Conservation (phyloP, 2,888 invertebrate genomes). For the Synergus japonicus region DNA sequence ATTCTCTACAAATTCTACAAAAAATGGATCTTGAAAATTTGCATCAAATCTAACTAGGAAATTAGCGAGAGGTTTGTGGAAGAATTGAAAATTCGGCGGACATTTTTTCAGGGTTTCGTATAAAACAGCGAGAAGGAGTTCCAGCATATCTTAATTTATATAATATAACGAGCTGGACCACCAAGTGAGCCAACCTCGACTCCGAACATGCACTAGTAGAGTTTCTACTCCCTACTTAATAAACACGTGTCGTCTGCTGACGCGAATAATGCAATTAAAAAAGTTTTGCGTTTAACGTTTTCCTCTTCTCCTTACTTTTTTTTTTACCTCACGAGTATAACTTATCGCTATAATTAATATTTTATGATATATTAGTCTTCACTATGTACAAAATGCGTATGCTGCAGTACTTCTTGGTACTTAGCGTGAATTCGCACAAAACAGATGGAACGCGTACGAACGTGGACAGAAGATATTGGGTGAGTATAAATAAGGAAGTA, state of each 20-base stretch:
- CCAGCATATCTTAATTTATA: conserved; percentile 50
- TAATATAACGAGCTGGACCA: conserved; percentile 49
- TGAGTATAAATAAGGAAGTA: conserved; percentile 54
- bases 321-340: conserved; percentile 32
- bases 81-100: conserved; percentile 44
- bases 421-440: conserved; percentile 35
- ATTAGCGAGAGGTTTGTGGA: conserved; percentile 43
- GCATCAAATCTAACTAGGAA: conserved; percentile 28
- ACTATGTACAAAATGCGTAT: conserved; percentile 50
- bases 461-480: conserved; percentile 47
- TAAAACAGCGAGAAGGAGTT: conserved; percentile 52
- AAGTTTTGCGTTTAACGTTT: conserved; percentile 40
- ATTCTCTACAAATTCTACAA: not conserved
- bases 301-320: not conserved
- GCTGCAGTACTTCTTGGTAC: conserved; percentile 16
- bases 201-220: conserved; percentile 35
- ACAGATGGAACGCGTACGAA: conserved; percentile 42
- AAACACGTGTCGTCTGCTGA: conserved; percentile 19
- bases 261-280: conserved; percentile 34
- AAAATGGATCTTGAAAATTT: conserved; percentile 13
- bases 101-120: not conserved
- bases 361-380: conserved; percentile 54
- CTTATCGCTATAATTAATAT: conserved; percentile 47
- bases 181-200: conserved; percentile 45
- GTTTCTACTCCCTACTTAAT: conserved; percentile 16